phyloP scores from a whole-genome alignment of 2,888 invertebrate species.

The Pseudococcus jackbeardsleyi region DNA sequence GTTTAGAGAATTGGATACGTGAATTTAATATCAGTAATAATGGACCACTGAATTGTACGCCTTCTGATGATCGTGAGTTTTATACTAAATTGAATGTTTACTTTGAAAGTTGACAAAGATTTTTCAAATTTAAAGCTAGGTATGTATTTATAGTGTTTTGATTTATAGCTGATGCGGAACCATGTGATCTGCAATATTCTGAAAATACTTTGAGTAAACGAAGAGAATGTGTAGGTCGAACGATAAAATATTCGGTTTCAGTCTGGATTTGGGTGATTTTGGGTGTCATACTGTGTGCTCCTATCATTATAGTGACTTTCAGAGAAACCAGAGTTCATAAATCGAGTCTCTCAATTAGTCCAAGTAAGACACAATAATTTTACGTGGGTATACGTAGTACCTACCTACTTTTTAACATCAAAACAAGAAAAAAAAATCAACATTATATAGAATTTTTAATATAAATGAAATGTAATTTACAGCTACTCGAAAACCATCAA shows the following conservation, averaged over 20 bases:
- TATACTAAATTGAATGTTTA: background rate
- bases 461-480: background rate
- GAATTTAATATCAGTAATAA: background rate
- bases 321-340: constrained; percentile 4
- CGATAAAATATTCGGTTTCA: background rate
- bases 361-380: background rate
- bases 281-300: background rate
- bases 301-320: constrained; percentile 7
- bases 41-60: constrained; percentile 22
- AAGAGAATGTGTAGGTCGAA: background rate
- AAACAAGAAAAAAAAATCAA: background rate
- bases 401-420: background rate
- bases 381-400: no score
- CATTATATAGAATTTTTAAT: background rate
- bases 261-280: background rate
- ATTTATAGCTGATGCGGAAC: constrained; percentile 23
- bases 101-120: background rate
- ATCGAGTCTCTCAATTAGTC: background rate
- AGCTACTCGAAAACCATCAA: background rate
- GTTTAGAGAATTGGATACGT: constrained; percentile 15
- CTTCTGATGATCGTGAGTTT: background rate
- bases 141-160: background rate
- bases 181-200: constrained; percentile 1
- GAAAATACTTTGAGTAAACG: constrained; percentile 21
- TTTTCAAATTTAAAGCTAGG: background rate